Conservation (phyloP, 2,113 vertebrate genomes). For the Willisornis vidua region DNA sequence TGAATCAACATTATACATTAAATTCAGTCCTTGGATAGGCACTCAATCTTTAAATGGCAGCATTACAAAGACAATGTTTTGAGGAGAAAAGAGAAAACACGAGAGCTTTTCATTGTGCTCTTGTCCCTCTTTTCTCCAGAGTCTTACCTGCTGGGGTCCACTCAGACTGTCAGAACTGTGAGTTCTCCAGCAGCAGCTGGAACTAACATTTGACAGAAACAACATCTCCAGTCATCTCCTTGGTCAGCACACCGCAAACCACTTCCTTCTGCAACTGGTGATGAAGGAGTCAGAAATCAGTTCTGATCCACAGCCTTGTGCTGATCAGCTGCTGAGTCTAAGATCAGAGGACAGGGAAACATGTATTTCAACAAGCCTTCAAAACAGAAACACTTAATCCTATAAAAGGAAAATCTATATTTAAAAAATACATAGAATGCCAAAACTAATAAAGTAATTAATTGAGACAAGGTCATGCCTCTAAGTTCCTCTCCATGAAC, state of each 20-base stretch:
- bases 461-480: constrained; percentile 6
- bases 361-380: neutral
- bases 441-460: constrained; percentile 55
- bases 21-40: neutral
- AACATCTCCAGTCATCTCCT: neutral
- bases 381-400: constrained; percentile 38
- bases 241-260: neutral
- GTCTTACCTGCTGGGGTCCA: neutral
- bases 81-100: neutral
- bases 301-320: neutral
- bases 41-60: neutral
- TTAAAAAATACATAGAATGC: constrained; percentile 51
- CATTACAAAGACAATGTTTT: neutral
- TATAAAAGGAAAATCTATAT: constrained; percentile 61
- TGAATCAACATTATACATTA: neutral
- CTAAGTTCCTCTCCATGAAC: neutral
- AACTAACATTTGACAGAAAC: neutral
- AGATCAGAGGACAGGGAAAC: neutral
- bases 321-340: neutral
- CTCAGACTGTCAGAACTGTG: neutral
- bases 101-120: neutral
- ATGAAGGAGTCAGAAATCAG: neutral
- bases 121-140: neutral
- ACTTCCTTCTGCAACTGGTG: neutral
- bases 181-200: neutral